Evolutionary conservation across 2,888 invertebrate genomes (phyloP), one percentile per base, ranked within the genome.

Genomic region (Drosophila kambysellisi): DNA sequence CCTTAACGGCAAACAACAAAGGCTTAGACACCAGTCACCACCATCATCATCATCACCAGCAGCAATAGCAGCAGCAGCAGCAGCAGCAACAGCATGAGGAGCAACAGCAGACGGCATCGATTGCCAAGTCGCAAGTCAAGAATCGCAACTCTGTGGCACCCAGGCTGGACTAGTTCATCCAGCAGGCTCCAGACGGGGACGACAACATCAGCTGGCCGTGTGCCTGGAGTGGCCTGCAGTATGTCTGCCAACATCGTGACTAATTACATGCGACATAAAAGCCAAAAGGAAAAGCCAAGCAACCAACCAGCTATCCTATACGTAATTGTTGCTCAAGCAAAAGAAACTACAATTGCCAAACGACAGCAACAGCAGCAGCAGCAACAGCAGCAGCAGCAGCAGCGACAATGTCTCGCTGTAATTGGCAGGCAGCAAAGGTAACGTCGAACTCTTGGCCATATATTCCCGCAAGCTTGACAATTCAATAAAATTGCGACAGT

Each of bases 181-280:
- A 29, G 41, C 41, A 32, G 57, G 41, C 41, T n/a, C 33, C 41
- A 54, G 57, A 43, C 25, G 39, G 63, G 68, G 79, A 64, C 69
- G 54, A 46, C 65, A 62, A 64, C 74, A 61, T 74, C 74, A 76
- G 63, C 63, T 70, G 64, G 63, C 63, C 62, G 70, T 70, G 59
- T 59, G 58, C 51, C 37, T 64, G 35, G 62, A 65, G 73, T 82
- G 88, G 88, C 82, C 88, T 83, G 83, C 83, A 81, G 85, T 84
- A 60, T 83, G 85, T 82, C 83, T 86, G 83, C 74, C 86, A 88
- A 83, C 88, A 79, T 88, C 88, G 88, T 88, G 88, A 88, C 88
- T 88, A 88, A 88, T 88, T 88, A 88, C 88, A 88, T 81, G 84
- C 88, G 84, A 88, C 89, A 85, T 81, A 83, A 87, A 81, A 79